Evolutionary conservation across 2,888 invertebrate genomes (phyloP).

Genomic region (Campoletis raptor): DNA sequence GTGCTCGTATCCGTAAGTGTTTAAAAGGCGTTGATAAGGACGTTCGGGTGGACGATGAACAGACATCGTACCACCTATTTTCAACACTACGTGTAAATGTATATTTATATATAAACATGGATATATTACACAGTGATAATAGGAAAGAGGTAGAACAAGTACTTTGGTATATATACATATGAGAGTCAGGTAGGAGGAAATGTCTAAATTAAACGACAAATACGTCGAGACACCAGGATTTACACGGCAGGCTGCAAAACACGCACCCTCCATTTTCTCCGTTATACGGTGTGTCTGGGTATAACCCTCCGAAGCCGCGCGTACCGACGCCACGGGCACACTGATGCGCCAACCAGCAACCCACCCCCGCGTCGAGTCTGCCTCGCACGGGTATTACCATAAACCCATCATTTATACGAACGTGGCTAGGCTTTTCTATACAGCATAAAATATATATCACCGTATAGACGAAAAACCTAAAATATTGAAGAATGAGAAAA

Average conservation of each 20-base stretch:
- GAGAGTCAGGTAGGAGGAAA: constrained; percentile 64
- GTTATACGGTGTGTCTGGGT: constrained; percentile 68
- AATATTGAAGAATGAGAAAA: constrained; percentile 75
- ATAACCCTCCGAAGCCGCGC: constrained; percentile 31
- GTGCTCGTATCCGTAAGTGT: background rate
- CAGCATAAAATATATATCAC: constrained; percentile 57
- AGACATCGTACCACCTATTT: constrained; percentile 13
- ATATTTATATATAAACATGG: constrained; percentile 10
- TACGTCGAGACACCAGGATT: constrained; percentile 82
- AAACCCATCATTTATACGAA: constrained; percentile 82
- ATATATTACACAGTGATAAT: constrained; percentile 33
- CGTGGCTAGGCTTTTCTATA: constrained; percentile 72
- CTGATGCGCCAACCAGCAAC: constrained; percentile 68
- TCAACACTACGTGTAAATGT: constrained; percentile 1
- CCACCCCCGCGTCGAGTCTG: constrained; percentile 69
- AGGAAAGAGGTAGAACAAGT: constrained; percentile 39
- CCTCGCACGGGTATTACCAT: constrained; percentile 80
- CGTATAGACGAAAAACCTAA: constrained; percentile 71
- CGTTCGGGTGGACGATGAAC: constrained; percentile 40
- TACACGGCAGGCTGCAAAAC: constrained; percentile 80
- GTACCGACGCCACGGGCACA: constrained; percentile 67
- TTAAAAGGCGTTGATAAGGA: constrained; percentile 37
- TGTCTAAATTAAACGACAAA: constrained; percentile 83
- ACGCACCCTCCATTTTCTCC: constrained; percentile 82
- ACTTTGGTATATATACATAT: constrained; percentile 14